These are phyloP conservation scores for Drosophila infuscata DNA, from an alignment of 2,888 invertebrate species.

Conservation along the genomic window DNA sequence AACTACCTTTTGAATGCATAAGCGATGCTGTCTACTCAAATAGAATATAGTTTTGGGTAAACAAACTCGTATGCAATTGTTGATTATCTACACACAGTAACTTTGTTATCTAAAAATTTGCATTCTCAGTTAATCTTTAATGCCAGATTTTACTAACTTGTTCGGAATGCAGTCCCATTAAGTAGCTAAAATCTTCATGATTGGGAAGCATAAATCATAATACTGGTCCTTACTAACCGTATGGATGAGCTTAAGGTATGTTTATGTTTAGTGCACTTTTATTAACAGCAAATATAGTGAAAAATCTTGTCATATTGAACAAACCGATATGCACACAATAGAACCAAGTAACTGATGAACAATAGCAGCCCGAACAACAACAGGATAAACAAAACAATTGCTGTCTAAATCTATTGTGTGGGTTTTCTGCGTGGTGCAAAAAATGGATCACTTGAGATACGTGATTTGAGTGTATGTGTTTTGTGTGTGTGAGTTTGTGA, in stretches of 20 bases:
- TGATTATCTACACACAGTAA: neutral
- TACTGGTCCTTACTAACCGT: neutral
- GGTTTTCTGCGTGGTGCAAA: slow-evolving; percentile 51
- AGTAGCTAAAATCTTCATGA: neutral
- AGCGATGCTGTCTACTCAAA: neutral
- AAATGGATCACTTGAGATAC: slow-evolving; percentile 69
- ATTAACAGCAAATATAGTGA: slow-evolving; percentile 22
- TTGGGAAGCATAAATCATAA: neutral
- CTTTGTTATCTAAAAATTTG: neutral
- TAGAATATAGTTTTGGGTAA: neutral
- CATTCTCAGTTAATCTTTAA: neutral
- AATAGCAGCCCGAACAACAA: slow-evolving; percentile 41
- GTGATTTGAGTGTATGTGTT: slow-evolving; percentile 9
- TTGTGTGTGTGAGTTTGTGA: slow-evolving; percentile 5
- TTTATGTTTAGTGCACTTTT: slow-evolving; percentile 17
- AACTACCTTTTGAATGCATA: neutral
- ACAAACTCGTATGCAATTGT: neutral
- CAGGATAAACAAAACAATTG: slow-evolving; percentile 68
- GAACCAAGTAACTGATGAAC: slow-evolving; percentile 46
- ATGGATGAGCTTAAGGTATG: slow-evolving; percentile 1
- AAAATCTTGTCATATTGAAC: slow-evolving; percentile 44
- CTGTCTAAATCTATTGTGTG: slow-evolving; percentile 77
- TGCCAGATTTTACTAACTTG: neutral
- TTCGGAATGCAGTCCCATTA: neutral
- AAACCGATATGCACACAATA: slow-evolving; percentile 43